Base-by-base conservation (phyloP, 2,113 vertebrate genomes). In the Salvelinus alpinus region DNA sequence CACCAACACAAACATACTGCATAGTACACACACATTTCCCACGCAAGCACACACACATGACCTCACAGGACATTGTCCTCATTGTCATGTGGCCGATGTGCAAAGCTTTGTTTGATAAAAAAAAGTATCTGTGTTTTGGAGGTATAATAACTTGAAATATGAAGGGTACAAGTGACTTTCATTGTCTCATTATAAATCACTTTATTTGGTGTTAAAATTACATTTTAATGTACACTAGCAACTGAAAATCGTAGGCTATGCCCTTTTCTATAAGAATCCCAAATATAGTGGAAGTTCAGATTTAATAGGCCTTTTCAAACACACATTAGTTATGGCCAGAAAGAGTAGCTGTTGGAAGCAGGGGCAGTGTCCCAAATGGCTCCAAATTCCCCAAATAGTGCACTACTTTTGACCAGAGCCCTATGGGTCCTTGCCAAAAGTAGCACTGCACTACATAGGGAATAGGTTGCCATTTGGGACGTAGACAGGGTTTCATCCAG, bases 261-360 rank as follows among this genome's bases (percentile, higher is more conserved):
- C 34, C 34, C 1, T 16, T 27, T 66, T 44, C 66, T 20, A 22
- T 38, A 22, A 18, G 16, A n/a, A 20, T 20, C 18, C 27, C 25
- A 68, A 29, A 68, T 68, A 44, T 9, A 8, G 6, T 65, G 47
- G 18, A 65, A 18, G 2, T 51, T 12, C 14, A 14, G 48, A 51
- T 51, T 14, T 51, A 51, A 51, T 14, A 51, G 14, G n/a, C 16
- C n/a, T 47, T 48, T 12, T 70, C 38, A 70, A 70, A 70, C 68
- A 44, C 16, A 38, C 68, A 70, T 70, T 70, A 70, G 68, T 70
- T 31, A 70, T 70, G 68, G 68, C 9, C 31, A 47, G 38, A 47
- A 31, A 48, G 34, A 22, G 68, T 70, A 34, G 66, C 18, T 27
- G 64, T 27, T 31, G 12, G 27, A 67, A 67, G 60, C 18, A 24